Evolutionary conservation across 2,797 vertebrate genomes (phyloP), one percentile per base, ranked within the genome.

Genomic region (Neoniphon sammara): DNA sequence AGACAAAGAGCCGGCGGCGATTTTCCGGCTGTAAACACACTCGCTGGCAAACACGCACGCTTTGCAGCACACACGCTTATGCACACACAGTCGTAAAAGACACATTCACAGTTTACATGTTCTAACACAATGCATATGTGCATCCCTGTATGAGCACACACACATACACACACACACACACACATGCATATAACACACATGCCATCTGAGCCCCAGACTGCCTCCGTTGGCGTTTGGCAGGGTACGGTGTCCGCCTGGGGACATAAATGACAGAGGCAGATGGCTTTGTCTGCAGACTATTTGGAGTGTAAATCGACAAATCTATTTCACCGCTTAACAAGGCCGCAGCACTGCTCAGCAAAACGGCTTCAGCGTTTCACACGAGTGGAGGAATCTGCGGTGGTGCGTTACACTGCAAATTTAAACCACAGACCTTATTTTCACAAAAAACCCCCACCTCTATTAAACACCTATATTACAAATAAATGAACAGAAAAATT

Each of bases 221-320:
- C 67, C 78, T 74, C 56, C 20, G 46, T 44, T 65, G 65, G 66
- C 21, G 55, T 75, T 85, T 82, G 86, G 73, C 75, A 75, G 73
- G 68, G 80, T 34, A 54, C 52, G 25, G 65, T 11, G 68, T 84
- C 79, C 20, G 54, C 89, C 84, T 3, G 27, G 73, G 86, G 87
- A 89, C 76, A 70, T 23, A 62, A 83, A 75, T 18, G 59, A 49
- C 61, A 21, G 66, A 60, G 56, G 80, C 91, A 91, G 90, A 92
- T 90, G 87, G 85, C 64, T 86, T 70, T 54, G 78, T 90, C 87
- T 80, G 27, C 81, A 75, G 47, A 77, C 74, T 74, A 69, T 66
- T 77, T 53, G 74, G 21, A 2, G n/a, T 69, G 62, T 63, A 62
- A 87, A 83, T 79, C n/a, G 27, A 59, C 55, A 49, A 71, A 86